Percentiles rank a stretch among this genome's conserved stretches.
These are phyloP conservation scores for Prionace glauca DNA, from an alignment of 2,797 vertebrate species.

Conservation along the genomic window DNA sequence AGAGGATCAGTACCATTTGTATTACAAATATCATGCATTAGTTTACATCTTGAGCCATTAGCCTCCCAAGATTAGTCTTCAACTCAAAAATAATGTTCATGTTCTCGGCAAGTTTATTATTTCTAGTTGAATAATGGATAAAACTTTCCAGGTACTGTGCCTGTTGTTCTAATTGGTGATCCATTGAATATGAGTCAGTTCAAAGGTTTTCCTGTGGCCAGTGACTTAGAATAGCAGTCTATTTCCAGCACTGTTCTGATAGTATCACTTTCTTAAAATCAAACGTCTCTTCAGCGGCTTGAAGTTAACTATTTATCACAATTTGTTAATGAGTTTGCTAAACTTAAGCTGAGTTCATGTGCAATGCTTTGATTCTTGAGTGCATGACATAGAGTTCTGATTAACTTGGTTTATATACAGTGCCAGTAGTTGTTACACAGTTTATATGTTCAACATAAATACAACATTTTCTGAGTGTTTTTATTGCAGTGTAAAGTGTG, in stretches of 20 bases:
- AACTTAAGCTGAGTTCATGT: neutral
- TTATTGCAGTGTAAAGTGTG: neutral
- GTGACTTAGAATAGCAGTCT: neutral
- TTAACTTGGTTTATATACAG: neutral
- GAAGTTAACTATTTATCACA: neutral
- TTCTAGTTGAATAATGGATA: neutral
- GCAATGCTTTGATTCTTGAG: neutral
- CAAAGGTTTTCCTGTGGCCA: neutral
- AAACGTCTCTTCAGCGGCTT: neutral
- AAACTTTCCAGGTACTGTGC: neutral
- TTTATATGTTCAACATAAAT: neutral
- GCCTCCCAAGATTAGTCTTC: neutral
- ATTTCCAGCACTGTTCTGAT: neutral
- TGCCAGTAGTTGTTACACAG: neutral
- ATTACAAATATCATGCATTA: neutral
- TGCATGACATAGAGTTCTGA: neutral
- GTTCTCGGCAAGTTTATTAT: neutral
- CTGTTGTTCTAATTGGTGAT: neutral
- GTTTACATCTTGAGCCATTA: neutral
- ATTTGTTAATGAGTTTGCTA: neutral
- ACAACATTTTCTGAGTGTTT: neutral
- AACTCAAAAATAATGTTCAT: neutral
- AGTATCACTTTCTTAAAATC: neutral
- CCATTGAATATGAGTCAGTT: neutral
- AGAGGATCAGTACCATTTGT: neutral